Conservation (phyloP, 1,140 invertebrate genomes). For the Dendrolimus punctatus region DNA sequence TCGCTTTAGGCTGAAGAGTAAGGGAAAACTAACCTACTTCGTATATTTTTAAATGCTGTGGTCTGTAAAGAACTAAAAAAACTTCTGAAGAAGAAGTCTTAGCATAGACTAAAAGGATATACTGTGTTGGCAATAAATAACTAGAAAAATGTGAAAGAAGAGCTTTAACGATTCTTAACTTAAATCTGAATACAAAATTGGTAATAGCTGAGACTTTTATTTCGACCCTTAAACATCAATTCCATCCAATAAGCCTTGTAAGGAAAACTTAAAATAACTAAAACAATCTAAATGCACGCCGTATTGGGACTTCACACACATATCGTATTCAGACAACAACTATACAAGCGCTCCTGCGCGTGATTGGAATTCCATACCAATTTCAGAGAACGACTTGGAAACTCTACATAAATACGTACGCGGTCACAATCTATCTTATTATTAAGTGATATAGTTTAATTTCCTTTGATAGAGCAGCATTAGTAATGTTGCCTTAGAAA, state of each 20-base stretch:
- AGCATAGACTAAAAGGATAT: too few relatives aligned
- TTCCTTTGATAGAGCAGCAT: conserved; percentile 6
- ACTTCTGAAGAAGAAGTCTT: too few relatives aligned
- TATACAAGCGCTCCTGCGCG: conserved; percentile 49
- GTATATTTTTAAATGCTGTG: too few relatives aligned
- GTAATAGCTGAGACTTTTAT: too few relatives aligned
- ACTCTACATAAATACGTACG: conserved; percentile 20
- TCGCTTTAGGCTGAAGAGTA: too few relatives aligned
- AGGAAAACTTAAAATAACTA: conserved; percentile 43
- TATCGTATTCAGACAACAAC: conserved; percentile 46
- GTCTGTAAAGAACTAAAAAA: too few relatives aligned
- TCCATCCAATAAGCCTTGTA: not conserved
- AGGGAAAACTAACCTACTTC: too few relatives aligned
- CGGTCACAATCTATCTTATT: conserved; percentile 18
- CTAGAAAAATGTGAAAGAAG: too few relatives aligned
- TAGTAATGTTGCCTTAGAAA: conserved; percentile 4
- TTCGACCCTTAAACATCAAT: not conserved
- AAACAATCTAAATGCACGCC: conserved; percentile 53
- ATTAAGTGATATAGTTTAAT: conserved; percentile 17
- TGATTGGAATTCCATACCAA: conserved; percentile 46
- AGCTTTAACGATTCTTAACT: too few relatives aligned
- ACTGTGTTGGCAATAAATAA: too few relatives aligned
- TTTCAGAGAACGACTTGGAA: conserved; percentile 32
- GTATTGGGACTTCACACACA: conserved; percentile 44
- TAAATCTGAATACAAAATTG: too few relatives aligned